phyloP scores from a whole-genome alignment of 2,888 invertebrate species.

The Dryobotodes eremita region DNA sequence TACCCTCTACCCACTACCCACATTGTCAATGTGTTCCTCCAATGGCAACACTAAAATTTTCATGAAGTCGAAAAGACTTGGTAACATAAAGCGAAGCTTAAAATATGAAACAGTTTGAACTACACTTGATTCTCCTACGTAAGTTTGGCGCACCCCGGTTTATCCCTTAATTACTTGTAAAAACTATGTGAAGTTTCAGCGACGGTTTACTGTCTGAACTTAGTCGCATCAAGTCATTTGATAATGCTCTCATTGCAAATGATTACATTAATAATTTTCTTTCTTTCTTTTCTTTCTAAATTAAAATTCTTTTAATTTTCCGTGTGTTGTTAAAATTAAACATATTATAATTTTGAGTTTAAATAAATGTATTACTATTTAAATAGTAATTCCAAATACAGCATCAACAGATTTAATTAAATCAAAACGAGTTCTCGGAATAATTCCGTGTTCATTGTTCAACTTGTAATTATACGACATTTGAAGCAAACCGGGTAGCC shows the following conservation, averaged over 20 bases:
- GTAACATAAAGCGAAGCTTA: background rate
- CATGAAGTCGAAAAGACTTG: background rate
- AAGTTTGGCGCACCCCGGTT: background rate
- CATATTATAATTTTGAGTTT: background rate
- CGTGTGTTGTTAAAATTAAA: background rate
- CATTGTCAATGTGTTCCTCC: background rate
- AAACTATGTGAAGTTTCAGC: constrained; percentile 21
- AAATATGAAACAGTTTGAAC: background rate
- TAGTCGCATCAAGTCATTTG: constrained; percentile 27
- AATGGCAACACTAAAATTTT: background rate
- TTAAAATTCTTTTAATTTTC: too few relatives aligned
- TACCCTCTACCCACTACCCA: background rate
- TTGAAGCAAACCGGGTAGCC: constrained; percentile 2
- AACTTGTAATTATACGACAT: constrained; percentile 37
- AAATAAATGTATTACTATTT: constrained; percentile 14
- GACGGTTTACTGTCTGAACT: constrained; percentile 4
- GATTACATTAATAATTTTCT: constrained; percentile 24
- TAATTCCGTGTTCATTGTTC: constrained; percentile 42
- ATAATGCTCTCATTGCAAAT: constrained; percentile 4
- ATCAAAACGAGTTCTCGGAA: constrained; percentile 37
- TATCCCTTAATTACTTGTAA: constrained; percentile 21
- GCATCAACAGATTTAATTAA: constrained; percentile 40
- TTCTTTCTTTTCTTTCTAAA: too few relatives aligned
- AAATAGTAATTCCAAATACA: constrained; percentile 17
- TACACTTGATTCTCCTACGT: background rate